Conservation (phyloP, 1,140 invertebrate species). For the Hyphantria cunea region DNA sequence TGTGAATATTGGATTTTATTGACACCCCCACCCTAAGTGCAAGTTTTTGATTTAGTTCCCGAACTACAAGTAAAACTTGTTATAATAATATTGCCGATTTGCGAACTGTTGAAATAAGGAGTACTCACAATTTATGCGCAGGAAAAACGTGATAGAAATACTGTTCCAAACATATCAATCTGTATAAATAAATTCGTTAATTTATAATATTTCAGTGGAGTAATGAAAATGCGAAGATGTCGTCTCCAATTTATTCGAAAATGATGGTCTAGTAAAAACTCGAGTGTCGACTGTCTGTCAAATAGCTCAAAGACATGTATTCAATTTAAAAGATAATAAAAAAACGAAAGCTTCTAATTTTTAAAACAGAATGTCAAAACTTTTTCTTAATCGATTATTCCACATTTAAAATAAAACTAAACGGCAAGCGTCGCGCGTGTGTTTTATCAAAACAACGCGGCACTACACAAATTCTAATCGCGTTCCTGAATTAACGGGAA, state of each 20-base stretch:
- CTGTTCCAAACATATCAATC: neutral
- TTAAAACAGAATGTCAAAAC: no score
- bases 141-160: no score
- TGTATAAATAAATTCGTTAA: constrained; percentile 11
- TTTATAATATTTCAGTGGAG: constrained; percentile 2
- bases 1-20: constrained; percentile 58
- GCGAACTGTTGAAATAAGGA: no score
- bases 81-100: neutral
- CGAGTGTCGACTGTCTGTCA: constrained; percentile 1
- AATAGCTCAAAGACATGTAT: constrained; percentile 7
- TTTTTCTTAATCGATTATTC: no score
- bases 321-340: no score
- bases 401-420: no score
- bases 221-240: constrained; percentile 12
- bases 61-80: constrained; percentile 5
- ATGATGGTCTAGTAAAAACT: constrained; percentile 6
- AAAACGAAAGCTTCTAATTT: no score
- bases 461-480: constrained; percentile 47
- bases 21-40: constrained; percentile 30
- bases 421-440: no score
- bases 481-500: constrained; percentile 61
- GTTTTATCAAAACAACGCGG: neutral
- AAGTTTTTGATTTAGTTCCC: constrained; percentile 24
- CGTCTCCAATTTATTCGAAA: constrained; percentile 12
- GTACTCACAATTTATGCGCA: no score